A percentile compares a stretch with the other conserved stretches of the same genome.
Conservation (phyloP, 2,888 invertebrate species). For the Myopa testacea region DNA sequence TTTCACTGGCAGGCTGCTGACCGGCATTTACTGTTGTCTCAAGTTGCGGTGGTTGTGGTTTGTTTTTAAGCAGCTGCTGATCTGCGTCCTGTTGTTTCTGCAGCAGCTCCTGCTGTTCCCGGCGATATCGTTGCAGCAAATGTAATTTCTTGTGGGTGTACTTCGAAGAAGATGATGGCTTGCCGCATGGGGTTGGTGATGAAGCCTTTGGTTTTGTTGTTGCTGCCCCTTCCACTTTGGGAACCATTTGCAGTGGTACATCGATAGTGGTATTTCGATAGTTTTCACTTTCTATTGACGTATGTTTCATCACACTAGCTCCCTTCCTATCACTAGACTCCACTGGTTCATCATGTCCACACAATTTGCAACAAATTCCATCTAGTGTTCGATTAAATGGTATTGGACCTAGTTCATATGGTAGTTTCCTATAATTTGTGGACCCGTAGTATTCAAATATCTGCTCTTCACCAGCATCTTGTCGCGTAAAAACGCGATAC, state of each 20-base stretch:
- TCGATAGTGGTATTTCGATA: conserved; percentile 29
- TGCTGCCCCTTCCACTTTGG: conserved; percentile 25
- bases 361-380: conserved; percentile 69
- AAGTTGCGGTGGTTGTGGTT: conserved; percentile 35
- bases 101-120: conserved; percentile 55
- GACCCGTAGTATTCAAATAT: conserved; percentile 70
- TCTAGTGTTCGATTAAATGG: conserved; percentile 71
- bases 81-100: conserved; percentile 47
- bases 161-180: conserved; percentile 17
- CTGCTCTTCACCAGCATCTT: conserved; percentile 78
- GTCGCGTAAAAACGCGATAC: conserved; percentile 82
- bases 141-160: conserved; percentile 60
- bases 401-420: conserved; percentile 80
- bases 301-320: neutral
- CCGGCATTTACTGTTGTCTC: conserved; percentile 31
- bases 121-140: conserved; percentile 60
- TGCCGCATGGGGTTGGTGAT: neutral
- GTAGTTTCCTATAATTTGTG: conserved; percentile 70
- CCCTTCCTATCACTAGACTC: conserved; percentile 55
- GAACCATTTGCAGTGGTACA: conserved; percentile 17
- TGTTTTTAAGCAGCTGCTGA: conserved; percentile 35
- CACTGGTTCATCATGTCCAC: conserved; percentile 67
- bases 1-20: conserved; percentile 56
- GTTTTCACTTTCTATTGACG: conserved; percentile 20
- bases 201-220: conserved; percentile 14